Conservation (phyloP, 2,113 vertebrate genomes). For the Rhabdornis inornatus region DNA sequence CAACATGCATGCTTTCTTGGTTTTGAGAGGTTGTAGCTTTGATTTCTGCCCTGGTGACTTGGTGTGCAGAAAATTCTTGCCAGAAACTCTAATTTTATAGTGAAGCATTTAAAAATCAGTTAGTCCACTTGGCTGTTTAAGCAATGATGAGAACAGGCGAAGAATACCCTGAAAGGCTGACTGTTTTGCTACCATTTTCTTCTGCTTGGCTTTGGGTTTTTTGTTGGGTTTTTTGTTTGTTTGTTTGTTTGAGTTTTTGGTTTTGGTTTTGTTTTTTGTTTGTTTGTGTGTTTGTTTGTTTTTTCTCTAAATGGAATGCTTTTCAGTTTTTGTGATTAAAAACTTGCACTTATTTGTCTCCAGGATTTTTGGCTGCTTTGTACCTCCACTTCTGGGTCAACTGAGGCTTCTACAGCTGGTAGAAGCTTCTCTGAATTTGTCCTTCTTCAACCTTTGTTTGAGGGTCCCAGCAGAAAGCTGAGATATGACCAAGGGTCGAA, state of each 20-base stretch:
- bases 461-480: not conserved
- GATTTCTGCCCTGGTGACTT: not conserved
- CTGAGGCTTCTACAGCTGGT: not conserved
- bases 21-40: not conserved
- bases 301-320: fast-evolving
- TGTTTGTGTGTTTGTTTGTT: no score
- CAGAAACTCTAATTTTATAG: not conserved
- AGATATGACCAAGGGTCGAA: not conserved
- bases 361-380: not conserved
- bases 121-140: not conserved
- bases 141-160: not conserved
- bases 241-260: not conserved
- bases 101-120: not conserved
- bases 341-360: not conserved
- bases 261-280: not conserved
- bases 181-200: not conserved
- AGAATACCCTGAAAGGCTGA: not conserved
- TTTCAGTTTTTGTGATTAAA: not conserved
- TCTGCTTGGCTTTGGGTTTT: not conserved
- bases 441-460: not conserved
- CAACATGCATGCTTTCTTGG: fast-evolving
- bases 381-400: not conserved
- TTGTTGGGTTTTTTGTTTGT: no score
- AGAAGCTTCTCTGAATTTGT: not conserved
- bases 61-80: not conserved